Evolutionary conservation across 2,797 vertebrate genomes (phyloP).

Genomic region (Platyrinchus mystaceus): DNA sequence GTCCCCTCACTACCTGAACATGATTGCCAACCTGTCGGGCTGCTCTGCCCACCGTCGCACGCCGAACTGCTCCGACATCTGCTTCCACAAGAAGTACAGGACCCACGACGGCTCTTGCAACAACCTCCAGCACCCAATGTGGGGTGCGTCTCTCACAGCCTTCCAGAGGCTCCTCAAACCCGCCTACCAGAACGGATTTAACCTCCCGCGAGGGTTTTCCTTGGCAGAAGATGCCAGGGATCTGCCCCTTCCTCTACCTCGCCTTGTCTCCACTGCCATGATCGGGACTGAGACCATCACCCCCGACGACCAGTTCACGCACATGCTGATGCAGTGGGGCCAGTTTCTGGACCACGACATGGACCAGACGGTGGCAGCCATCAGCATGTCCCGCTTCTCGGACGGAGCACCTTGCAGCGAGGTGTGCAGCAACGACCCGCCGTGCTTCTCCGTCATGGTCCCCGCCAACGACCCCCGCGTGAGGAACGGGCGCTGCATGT

Average conservation of each 20-base stretch:
- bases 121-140: constrained; percentile 75
- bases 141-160: constrained; percentile 75
- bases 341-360: constrained; percentile 76
- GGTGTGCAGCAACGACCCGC: constrained; percentile 71
- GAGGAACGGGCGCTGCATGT: constrained; percentile 72
- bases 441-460: constrained; percentile 71
- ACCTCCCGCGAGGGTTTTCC: constrained; percentile 70
- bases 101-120: constrained; percentile 73
- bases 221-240: constrained; percentile 44
- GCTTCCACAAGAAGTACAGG: constrained; percentile 74
- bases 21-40: constrained; percentile 75
- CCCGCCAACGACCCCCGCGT: constrained; percentile 69
- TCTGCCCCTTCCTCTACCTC: constrained; percentile 72
- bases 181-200: constrained; percentile 73
- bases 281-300: constrained; percentile 72
- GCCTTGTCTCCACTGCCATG: constrained; percentile 72
- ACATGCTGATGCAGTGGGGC: constrained; percentile 79
- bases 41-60: constrained; percentile 72
- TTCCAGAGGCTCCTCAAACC: constrained; percentile 76
- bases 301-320: constrained; percentile 68
- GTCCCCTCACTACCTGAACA: constrained; percentile 73
- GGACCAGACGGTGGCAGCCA: constrained; percentile 75
- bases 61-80: constrained; percentile 69
- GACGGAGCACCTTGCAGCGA: constrained; percentile 67
- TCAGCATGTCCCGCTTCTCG: constrained; percentile 75